Evolutionary conservation across 1,140 invertebrate species (phyloP), one percentile per base, ranked within the genome.

Genomic region (Hydropsyche tenuis): DNA sequence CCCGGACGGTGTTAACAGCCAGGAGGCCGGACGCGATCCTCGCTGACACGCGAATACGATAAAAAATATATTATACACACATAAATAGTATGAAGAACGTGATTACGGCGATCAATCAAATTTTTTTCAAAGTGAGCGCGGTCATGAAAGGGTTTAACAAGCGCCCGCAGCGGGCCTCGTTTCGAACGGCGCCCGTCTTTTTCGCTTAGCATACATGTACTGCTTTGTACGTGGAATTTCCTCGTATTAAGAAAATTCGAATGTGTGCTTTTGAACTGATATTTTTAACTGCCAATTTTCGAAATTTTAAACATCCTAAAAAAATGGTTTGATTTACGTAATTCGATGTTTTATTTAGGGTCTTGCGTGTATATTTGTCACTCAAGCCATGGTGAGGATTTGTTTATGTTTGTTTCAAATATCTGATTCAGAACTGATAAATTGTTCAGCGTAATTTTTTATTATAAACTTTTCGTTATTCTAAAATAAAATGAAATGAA

Each of bases 81-180:
- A 27, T 60, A 37, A 37, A 37, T 60, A 11, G 23, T 18, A 27
- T 23, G 53, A 27, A 4, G 11, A 14, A 23, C 63, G 30, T 65
- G 63, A 65, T 65, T 65, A 22, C 20, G 4, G 37, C 30, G 20
- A 65, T 65, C 63, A 65, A 65, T 65, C 63, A 65, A 42, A 65
- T 9, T 23, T 60, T 60, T 60, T 22, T 23, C 30, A 37, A 37
- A 37, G 30, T 37, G 30, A 23, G 9, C 12, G 14, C 20, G 22
- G 4, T 11, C 18, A 23, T 11, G 16, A 23, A 60, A 23, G 56
- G 22, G 56, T 60, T n/a, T 60, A 27, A 60, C 30, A 60, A 60
- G 48, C 48, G 48, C 20, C n/a, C 48, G 48, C 20, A 5, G 9
- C 48, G 48, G 18, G 48, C 48, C n/a, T 53, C 6, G 48, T 18